Evolutionary conservation across 2,888 invertebrate genomes (phyloP).

Genomic region (Sussaba pulchella): DNA sequence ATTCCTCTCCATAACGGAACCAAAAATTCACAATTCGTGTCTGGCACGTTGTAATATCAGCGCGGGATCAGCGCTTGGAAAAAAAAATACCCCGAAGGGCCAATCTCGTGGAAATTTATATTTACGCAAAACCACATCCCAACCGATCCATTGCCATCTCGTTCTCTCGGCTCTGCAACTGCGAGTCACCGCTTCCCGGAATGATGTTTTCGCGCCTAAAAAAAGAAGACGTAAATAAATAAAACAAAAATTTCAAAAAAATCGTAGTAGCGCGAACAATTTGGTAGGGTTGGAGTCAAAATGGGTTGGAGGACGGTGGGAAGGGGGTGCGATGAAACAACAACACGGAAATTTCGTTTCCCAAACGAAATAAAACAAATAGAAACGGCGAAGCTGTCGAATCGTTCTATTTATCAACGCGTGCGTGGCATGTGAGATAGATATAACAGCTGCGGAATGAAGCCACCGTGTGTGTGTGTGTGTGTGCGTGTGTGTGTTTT

Average conservation of each 20-base stretch:
- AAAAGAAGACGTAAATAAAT: not conserved
- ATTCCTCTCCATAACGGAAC: no score
- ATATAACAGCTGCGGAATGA: slow-evolving; percentile 24
- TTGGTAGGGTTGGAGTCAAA: no score
- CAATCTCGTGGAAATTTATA: slow-evolving; percentile 15
- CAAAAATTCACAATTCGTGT: no score
- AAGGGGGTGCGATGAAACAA: not conserved
- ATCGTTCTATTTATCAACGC: slow-evolving; percentile 60
- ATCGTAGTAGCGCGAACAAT: no score
- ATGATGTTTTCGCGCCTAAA: slow-evolving; percentile 14
- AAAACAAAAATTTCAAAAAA: not conserved
- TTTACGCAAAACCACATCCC: not conserved
- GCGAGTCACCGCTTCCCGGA: slow-evolving; percentile 13
- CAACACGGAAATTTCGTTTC: slow-evolving; percentile 34
- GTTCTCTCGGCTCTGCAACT: not conserved
- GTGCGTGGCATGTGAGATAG: slow-evolving; percentile 46
- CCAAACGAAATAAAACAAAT: slow-evolving; percentile 31
- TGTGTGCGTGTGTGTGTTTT: slow-evolving; percentile 15
- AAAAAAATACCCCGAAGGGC: no score
- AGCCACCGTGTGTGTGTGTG: not conserved
- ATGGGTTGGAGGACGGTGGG: no score
- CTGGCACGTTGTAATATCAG: no score
- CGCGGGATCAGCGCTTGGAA: no score
- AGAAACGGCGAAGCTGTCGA: slow-evolving; percentile 22
- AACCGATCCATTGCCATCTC: slow-evolving; percentile 11